A percentile compares a stretch with the other conserved stretches of the same genome.
phyloP scores from a whole-genome alignment of 2,113 vertebrate genomes.

The Ranitomeya imitator region DNA sequence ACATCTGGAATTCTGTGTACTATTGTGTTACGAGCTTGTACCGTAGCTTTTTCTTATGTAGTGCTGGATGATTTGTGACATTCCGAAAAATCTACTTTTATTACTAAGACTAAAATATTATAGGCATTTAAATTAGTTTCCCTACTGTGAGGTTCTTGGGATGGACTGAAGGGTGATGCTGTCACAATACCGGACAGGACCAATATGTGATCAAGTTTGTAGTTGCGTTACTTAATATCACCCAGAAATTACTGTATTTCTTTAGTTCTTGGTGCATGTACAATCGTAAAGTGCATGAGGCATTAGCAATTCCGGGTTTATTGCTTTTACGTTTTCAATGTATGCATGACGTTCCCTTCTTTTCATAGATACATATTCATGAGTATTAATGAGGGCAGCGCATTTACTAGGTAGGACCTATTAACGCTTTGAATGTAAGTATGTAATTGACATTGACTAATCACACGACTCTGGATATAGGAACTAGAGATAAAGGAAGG shows the following conservation, averaged over 20 bases:
- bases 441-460: conserved; percentile 2
- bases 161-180: not conserved
- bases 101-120: conserved; percentile 16
- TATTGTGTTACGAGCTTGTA: not conserved
- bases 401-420: not conserved
- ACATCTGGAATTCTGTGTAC: conserved; percentile 9
- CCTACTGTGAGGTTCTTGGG: not conserved
- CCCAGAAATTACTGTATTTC: not conserved
- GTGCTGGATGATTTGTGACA: not conserved
- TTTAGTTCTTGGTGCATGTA: not conserved
- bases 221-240: not conserved
- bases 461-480: not conserved
- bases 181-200: not conserved
- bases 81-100: conserved; percentile 6
- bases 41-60: not conserved
- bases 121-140: not conserved
- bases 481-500: not conserved
- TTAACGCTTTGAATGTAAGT: not conserved
- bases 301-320: not conserved
- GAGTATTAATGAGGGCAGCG: not conserved
- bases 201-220: not conserved
- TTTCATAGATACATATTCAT: not conserved
- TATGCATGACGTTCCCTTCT: not conserved
- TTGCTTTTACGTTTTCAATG: not conserved
- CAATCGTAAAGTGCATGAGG: not conserved